phyloP scores from a whole-genome alignment of 1,140 invertebrate genomes.

The Ceratina calcarata region DNA sequence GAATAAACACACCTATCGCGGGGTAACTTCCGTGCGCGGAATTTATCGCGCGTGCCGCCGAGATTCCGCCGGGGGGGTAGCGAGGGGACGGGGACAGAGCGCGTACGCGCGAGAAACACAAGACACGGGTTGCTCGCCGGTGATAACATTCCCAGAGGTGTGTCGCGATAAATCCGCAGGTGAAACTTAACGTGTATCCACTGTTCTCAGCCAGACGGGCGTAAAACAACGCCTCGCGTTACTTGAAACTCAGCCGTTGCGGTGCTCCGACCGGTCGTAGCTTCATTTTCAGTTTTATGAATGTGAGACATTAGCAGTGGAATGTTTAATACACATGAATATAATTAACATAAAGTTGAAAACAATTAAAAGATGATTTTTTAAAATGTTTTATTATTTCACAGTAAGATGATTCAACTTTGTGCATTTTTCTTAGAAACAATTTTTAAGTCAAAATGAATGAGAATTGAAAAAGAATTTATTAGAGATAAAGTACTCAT shows the following conservation, averaged over 20 bases:
- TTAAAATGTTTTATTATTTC: too few relatives aligned
- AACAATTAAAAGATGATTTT: too few relatives aligned
- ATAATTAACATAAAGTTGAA: background rate
- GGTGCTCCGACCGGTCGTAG: background rate
- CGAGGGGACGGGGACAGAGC: constrained; percentile 8
- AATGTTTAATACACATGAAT: too few relatives aligned
- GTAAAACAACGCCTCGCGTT: constrained; percentile 6
- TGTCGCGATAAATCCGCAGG: constrained; percentile 64
- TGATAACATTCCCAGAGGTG: constrained; percentile 67
- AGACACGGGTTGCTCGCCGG: constrained; percentile 50
- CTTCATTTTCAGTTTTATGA: background rate
- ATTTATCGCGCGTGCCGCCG: constrained; percentile 30
- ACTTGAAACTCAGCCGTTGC: background rate
- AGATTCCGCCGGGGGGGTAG: constrained; percentile 37
- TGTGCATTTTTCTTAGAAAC: too few relatives aligned
- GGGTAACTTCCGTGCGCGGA: constrained; percentile 20
- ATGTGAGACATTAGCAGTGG: background rate
- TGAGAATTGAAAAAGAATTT: background rate
- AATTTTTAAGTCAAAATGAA: background rate
- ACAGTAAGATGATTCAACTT: too few relatives aligned
- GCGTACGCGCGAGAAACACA: constrained; percentile 54
- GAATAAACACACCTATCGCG: constrained; percentile 16
- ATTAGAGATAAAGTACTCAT: constrained; percentile 17
- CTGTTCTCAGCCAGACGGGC: constrained; percentile 37
- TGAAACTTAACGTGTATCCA: constrained; percentile 53